Evolutionary conservation across 2,888 invertebrate species (phyloP), one percentile per base, ranked within the genome.

Genomic region (Thalpophila matura): DNA sequence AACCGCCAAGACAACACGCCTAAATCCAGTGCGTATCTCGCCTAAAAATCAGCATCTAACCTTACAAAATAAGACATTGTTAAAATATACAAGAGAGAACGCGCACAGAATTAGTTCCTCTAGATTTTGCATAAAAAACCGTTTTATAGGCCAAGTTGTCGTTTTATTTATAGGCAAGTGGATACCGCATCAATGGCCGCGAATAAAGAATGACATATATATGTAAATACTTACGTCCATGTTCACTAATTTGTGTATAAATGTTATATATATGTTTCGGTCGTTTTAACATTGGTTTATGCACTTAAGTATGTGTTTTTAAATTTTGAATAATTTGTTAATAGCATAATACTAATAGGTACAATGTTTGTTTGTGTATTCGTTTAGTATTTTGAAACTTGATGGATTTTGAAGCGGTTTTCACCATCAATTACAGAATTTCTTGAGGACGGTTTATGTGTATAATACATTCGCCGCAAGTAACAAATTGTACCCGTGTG

Each of bases 101-200:
- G 58, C 57, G 51, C 20, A 5, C 60, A 64, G 75, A 66, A 78
- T 75, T 77, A 69, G 64, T 71, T 59, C 55, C 54, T 59, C 20
- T 22, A 57, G 20, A 74, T 55, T 77, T 78, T 53, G 58, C 77
- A 77, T 78, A 77, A 77, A 78, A 56, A 64, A 47, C n/a, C 71
- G 63, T 79, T 79, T 68, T 76, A 61, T 76, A 72, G 57, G 56
- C 72, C 31, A 33, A 29, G 22, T 54, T 20, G 38, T 26, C 18
- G 27, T 50, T 24, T 70, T 63, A 65, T 69, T 73, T 73, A 77
- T 74, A 26, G 63, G 6, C 60, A n/a, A 66, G 54, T 58, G 43
- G 58, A 51, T 53, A 42, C 65, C 62, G 57, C 67, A 69, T 79
- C 80, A 65, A 74, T 74, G 63, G 56, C 16, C n/a, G 22, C 50